phyloP scores from a whole-genome alignment of 2,113 vertebrate genomes.

The Campylomormyrus tamandua region DNA sequence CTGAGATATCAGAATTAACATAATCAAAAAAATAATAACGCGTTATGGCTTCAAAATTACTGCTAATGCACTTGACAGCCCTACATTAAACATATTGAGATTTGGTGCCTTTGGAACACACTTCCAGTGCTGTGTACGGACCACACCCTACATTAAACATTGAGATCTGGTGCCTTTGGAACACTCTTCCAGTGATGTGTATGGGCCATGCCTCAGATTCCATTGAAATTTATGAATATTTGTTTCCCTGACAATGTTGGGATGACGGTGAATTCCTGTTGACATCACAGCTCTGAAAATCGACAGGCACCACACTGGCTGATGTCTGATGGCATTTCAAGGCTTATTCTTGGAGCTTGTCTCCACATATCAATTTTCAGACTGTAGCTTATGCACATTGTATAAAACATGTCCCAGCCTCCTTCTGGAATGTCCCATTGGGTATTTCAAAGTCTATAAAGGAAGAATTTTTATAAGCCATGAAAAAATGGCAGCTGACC shows the following conservation, averaged over 20 bases:
- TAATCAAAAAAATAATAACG: too few relatives aligned
- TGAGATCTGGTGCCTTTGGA: background rate
- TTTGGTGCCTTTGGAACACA: background rate
- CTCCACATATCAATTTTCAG: constrained; percentile 25
- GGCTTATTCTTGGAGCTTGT: background rate
- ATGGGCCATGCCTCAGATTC: background rate
- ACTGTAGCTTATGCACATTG: constrained; percentile 16
- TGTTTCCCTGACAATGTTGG: background rate
- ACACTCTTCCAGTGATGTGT: background rate
- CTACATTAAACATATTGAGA: background rate
- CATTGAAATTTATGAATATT: background rate
- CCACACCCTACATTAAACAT: background rate
- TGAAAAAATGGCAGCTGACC: constrained; percentile 30
- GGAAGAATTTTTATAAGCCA: constrained; percentile 33
- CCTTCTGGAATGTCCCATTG: constrained; percentile 27
- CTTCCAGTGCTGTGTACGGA: background rate
- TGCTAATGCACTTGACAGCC: too few relatives aligned
- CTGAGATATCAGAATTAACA: too few relatives aligned
- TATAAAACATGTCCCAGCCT: constrained; percentile 28
- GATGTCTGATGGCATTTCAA: constrained; percentile 25
- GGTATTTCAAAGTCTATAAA: constrained; percentile 33
- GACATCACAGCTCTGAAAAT: constrained; percentile 13
- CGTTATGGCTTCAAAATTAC: too few relatives aligned
- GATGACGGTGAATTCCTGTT: constrained; percentile 3
- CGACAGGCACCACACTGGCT: background rate